Percentiles rank a stretch among this genome's conserved stretches.
Conservation (phyloP, 2,113 vertebrate genomes). For the Pachyramphus minor region DNA sequence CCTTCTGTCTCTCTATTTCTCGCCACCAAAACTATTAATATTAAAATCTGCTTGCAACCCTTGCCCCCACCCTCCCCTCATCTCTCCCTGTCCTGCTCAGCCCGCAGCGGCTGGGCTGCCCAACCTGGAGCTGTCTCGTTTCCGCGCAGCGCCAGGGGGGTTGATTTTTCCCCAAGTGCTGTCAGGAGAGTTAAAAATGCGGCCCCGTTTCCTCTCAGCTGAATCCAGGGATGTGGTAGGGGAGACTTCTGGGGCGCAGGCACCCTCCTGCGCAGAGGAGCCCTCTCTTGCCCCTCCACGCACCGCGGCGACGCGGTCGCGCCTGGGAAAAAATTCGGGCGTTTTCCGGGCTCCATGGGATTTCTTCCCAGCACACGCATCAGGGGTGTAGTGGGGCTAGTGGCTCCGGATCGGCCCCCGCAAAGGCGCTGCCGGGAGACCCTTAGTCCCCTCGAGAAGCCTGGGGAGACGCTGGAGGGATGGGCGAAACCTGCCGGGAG, state of each 20-base stretch:
- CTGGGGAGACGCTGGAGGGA: neutral
- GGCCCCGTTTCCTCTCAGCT: neutral
- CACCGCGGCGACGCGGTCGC: neutral
- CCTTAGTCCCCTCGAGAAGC: neutral
- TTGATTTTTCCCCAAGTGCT: neutral
- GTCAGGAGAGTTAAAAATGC: neutral
- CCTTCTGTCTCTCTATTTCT: slow-evolving; percentile 90
- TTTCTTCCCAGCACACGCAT: neutral
- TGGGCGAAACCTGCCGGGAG: neutral
- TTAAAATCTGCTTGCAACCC: slow-evolving; percentile 82
- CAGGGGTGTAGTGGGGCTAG: neutral
- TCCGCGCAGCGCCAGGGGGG: neutral
- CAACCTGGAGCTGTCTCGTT: neutral
- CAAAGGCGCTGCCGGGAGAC: neutral
- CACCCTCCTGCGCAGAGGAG: neutral
- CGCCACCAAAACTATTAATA: slow-evolving; percentile 90
- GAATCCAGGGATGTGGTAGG: neutral
- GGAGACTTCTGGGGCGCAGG: neutral
- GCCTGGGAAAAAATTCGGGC: neutral
- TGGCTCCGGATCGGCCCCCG: neutral
- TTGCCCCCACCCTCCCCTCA: neutral
- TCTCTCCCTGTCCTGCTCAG: neutral
- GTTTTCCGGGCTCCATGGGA: neutral
- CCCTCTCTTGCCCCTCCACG: neutral
- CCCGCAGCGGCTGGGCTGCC: neutral